Base-by-base conservation (phyloP, 2,797 vertebrate species). In the Anabas testudineus region DNA sequence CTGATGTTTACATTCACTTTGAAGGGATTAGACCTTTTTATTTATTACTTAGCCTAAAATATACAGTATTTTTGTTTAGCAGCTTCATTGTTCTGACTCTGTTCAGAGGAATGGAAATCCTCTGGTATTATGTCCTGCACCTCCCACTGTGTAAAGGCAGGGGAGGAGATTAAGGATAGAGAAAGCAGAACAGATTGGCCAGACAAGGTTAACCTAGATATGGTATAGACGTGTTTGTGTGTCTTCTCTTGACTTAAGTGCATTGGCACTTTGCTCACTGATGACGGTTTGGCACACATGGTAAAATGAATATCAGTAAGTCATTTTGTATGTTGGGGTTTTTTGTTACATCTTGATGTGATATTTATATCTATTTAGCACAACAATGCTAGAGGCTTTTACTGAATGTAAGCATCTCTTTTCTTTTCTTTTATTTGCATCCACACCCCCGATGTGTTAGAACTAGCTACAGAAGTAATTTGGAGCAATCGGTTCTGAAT, bases 201-300 rank as follows among this genome's bases (percentile, higher is more conserved):
- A 71, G 87, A 85, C 80, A 81, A 92, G 85, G 88, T 88, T 92
- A 93, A 92, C 92, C 91, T 90, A 93, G 81, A 92, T 92, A 85
- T 79, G 1, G 2, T 62, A 18, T 60, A 70, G 67, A 67, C 76
- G 52, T 86, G 78, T 86, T 84, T 74, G 47, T 37, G 45, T 42
- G 55, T 74, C 57, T 70, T 42, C 75, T 72, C 60, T 48, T 56
- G 47, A 74, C 54, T 77, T 76, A 74, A 76, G 51, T 73, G 57
- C 5, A 9, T 71, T 9, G 18, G 46, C 67, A 69, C 75, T 67
- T 49, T 41, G 42, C 69, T 72, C 59, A 46, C 51, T 22, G 53
- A 42, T 58, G 71, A 22, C 51, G 5, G 41, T 72, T 69, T 76
- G 67, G 64, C 66, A 60, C 2, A 2, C 46, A 58, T 71, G 53